Base-by-base conservation (phyloP, 2,888 invertebrate genomes). In the Notodonta dromedarius region DNA sequence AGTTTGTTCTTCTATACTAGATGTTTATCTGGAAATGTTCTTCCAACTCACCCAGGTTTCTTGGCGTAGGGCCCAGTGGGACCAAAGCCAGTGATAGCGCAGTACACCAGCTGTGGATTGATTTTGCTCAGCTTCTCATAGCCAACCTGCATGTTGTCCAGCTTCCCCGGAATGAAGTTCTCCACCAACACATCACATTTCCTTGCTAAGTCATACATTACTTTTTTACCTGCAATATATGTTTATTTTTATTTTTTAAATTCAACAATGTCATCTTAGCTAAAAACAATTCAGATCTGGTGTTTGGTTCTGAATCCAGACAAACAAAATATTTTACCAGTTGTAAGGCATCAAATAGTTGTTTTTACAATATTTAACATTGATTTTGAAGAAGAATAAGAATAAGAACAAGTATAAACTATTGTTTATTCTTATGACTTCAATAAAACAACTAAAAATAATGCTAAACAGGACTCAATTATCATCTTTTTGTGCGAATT, bases 21-120 rank as follows among this genome's bases (percentile, higher is more conserved):
- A 24, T 24, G 24, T 44, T 44, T 44, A 44, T 44, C 13, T 44
- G 44, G 44, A 12, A 9, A 40, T 42, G 11, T 42, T 12, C 42
- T 32, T 35, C 6, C 32, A 50, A 56, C 76, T 77, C 77, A 94
- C 73, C 99, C 99, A n/a, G 98, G 98, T 74, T 96, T 95, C 32
- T 95, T 94, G 4, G 95, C 93, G 88, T 98, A 99, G 0, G 98
- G 98, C 0, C 99, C 99, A 39, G 94, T 93, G 0, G 96, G 93
- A 0, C 99, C 99, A 86, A 97, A 99, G 0, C 99, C 99, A 58
- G 98, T 98, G 58, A 99, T 94, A 0, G 99, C 98, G 88, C 98
- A 98, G 85, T 99, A 99, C 67, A 99, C 96, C 16, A 99, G 93
- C 59, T 94, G 94, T 0, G 98, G 98, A 53, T 97, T 96, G 4